A percentile compares a stretch with the other conserved stretches of the same genome.
phyloP scores from a whole-genome alignment of 2,797 vertebrate species.

The Emys orbicularis region DNA sequence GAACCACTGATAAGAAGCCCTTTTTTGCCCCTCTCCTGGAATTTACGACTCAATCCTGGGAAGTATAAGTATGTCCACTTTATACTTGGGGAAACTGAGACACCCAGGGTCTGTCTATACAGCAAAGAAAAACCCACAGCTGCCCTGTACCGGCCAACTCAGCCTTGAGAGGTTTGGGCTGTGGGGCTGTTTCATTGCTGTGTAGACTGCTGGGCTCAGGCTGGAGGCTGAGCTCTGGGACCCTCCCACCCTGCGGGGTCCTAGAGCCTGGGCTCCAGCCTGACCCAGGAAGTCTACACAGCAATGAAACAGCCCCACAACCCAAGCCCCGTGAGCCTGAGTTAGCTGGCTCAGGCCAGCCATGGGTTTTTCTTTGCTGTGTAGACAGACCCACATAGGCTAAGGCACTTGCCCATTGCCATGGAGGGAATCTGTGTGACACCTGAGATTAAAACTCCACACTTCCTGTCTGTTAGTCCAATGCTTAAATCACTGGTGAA shows the following conservation, averaged over 20 bases:
- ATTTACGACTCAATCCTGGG: not conserved
- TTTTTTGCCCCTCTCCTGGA: conserved; percentile 12
- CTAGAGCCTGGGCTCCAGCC: not conserved
- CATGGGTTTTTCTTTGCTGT: not conserved
- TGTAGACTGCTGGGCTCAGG: not conserved
- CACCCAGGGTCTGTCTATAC: not conserved
- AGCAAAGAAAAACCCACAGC: not conserved
- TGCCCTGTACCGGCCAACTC: not conserved
- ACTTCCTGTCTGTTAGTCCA: not conserved
- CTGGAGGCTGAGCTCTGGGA: not conserved
- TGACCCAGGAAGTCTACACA: no score
- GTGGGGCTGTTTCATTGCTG: not conserved
- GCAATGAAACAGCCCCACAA: not conserved
- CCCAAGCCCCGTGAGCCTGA: not conserved
- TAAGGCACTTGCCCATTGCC: not conserved
- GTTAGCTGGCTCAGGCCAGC: not conserved
- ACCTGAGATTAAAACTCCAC: not conserved
- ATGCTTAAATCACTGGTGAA: not conserved
- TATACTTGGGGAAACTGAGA: not conserved
- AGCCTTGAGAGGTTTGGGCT: not conserved
- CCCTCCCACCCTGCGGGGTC: not conserved
- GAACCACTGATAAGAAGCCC: conserved; percentile 27
- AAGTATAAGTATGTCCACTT: conserved; percentile 62
- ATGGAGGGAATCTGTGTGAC: conserved; percentile 2
- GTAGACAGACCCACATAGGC: not conserved